Conservation (phyloP, 2,797 vertebrate species). For the Lepilemur septentrionalis region DNA sequence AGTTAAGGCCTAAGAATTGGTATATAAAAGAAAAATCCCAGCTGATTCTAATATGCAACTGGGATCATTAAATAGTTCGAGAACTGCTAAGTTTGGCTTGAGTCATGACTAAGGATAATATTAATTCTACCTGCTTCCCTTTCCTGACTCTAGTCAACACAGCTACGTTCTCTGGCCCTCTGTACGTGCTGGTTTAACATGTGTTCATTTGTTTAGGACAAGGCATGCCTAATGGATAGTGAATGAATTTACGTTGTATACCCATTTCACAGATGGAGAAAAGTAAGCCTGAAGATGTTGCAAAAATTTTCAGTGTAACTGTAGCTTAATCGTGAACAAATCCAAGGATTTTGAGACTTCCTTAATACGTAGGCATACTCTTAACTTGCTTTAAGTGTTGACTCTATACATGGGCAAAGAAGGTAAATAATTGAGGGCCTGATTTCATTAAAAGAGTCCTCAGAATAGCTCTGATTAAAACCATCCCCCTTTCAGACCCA, state of each 20-base stretch:
- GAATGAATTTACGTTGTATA: background rate
- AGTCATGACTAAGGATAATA: background rate
- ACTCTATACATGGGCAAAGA: background rate
- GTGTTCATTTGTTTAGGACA: background rate
- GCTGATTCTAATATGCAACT: background rate
- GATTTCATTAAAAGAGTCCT: background rate
- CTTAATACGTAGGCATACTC: background rate
- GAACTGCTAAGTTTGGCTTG: background rate
- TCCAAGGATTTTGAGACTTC: background rate
- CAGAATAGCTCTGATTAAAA: background rate
- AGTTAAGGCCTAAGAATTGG: background rate
- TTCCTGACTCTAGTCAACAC: background rate
- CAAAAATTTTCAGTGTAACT: background rate
- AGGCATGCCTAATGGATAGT: background rate
- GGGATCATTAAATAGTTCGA: background rate
- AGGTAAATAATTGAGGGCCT: background rate
- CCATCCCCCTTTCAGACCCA: background rate
- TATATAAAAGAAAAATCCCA: background rate
- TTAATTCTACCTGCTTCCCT: background rate
- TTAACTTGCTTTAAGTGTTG: background rate
- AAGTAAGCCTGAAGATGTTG: background rate
- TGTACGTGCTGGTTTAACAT: background rate
- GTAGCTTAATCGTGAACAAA: background rate
- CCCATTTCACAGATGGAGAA: background rate
- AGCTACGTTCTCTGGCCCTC: background rate